Conservation (phyloP, 2,888 invertebrate genomes). For the Bombylius discolor region DNA sequence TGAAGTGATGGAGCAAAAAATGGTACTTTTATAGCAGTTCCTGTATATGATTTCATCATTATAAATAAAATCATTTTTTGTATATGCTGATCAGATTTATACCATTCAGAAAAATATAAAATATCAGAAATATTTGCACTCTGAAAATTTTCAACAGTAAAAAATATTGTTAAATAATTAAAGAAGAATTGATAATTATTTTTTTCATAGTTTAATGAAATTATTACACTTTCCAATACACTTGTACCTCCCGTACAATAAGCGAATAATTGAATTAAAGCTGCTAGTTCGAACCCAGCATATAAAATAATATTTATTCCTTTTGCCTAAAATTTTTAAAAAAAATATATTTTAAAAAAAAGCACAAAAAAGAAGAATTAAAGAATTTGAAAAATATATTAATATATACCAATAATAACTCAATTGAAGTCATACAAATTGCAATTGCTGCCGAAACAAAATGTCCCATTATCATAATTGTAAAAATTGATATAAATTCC, state of each 20-base stretch:
- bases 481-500: slow-evolving; percentile 5
- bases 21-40: slow-evolving; percentile 6
- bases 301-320: slow-evolving; percentile 5
- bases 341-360: background rate
- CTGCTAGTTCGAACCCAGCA: slow-evolving; percentile 5
- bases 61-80: slow-evolving; percentile 8
- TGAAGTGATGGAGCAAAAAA: slow-evolving; percentile 11
- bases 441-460: slow-evolving; percentile 9
- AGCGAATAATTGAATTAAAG: slow-evolving; percentile 9
- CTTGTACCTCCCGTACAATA: slow-evolving; percentile 9
- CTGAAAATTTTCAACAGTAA: slow-evolving; percentile 1
- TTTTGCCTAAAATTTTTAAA: background rate
- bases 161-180: background rate
- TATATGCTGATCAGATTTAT: slow-evolving; percentile 4
- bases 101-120: slow-evolving; percentile 10
- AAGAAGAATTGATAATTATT: background rate
- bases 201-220: background rate
- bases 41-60: slow-evolving; percentile 6
- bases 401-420: slow-evolving; percentile 6
- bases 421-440: slow-evolving; percentile 6
- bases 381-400: slow-evolving; percentile 5
- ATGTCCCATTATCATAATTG: slow-evolving; percentile 7
- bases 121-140: slow-evolving; percentile 2
- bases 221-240: slow-evolving; percentile 5
- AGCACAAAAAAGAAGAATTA: background rate